These are phyloP conservation scores for Crypturellus undulatus DNA, from an alignment of 2,113 vertebrate species.

Conservation along the genomic window DNA sequence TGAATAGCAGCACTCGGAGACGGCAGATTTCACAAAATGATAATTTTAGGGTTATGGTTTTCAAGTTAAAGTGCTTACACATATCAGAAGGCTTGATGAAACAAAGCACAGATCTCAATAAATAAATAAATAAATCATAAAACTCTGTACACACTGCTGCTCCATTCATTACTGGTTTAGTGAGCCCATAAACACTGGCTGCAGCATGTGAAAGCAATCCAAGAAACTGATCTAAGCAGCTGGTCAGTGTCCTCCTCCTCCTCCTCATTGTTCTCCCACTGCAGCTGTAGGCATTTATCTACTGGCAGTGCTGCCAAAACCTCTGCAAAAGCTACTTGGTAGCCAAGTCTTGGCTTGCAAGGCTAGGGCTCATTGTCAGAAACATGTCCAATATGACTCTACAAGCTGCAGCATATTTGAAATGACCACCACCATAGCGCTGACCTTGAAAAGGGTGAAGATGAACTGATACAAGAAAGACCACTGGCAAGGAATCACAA, in stretches of 20 bases:
- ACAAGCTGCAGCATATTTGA: background rate
- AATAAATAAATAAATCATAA: background rate
- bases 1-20: background rate
- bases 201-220: background rate
- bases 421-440: background rate
- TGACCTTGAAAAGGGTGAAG: background rate
- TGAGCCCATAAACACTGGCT: background rate
- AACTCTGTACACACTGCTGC: background rate
- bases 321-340: background rate
- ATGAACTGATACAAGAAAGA: background rate
- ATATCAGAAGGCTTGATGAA: background rate
- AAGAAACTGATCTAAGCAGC: background rate
- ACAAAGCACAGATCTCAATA: background rate
- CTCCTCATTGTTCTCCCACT: background rate
- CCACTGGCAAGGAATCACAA: background rate
- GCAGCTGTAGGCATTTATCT: conserved; percentile 1
- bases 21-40: background rate
- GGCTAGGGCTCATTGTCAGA: background rate
- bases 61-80: background rate
- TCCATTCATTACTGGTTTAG: background rate
- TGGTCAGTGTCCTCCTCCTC: background rate
- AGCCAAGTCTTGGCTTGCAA: background rate
- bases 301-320: background rate
- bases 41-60: background rate
- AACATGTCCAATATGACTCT: background rate